Conservation (phyloP, 2,888 invertebrate species). For the Neoitamus cyanurus region DNA sequence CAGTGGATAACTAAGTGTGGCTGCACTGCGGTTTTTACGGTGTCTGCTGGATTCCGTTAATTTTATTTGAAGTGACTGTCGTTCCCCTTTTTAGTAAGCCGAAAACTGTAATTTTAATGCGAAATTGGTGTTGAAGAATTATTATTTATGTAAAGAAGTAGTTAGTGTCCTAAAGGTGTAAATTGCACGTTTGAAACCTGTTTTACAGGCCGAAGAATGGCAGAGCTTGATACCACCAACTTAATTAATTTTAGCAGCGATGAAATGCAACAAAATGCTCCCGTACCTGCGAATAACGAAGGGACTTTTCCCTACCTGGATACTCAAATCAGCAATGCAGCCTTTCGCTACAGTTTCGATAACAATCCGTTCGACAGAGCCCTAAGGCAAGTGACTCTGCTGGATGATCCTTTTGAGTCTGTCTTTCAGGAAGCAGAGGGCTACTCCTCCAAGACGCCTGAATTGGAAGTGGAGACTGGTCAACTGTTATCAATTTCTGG, state of each 20-base stretch:
- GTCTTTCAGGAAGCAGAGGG: conserved; percentile 6
- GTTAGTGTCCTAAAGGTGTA: background rate
- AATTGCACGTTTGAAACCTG: background rate
- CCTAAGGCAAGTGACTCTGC: conserved; percentile 24
- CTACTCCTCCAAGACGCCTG: background rate
- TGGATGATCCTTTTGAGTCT: conserved; percentile 50
- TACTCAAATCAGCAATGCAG: background rate
- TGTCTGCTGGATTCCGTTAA: background rate
- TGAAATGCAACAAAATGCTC: background rate
- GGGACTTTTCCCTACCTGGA: background rate
- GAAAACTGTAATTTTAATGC: background rate
- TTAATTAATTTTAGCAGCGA: background rate
- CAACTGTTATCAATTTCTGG: background rate
- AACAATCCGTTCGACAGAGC: conserved; percentile 50
- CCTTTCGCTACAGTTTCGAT: conserved; percentile 23
- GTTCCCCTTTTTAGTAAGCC: background rate
- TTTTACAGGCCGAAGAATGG: background rate
- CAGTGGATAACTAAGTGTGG: background rate
- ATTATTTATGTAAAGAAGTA: background rate
- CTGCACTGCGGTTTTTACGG: background rate
- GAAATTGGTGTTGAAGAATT: background rate
- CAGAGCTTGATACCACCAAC: background rate
- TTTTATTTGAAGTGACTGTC: background rate
- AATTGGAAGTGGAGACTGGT: background rate
- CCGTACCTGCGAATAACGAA: background rate